These are phyloP conservation scores for Artibeus lituratus DNA, from an alignment of 2,797 vertebrate species.

Conservation along the genomic window DNA sequence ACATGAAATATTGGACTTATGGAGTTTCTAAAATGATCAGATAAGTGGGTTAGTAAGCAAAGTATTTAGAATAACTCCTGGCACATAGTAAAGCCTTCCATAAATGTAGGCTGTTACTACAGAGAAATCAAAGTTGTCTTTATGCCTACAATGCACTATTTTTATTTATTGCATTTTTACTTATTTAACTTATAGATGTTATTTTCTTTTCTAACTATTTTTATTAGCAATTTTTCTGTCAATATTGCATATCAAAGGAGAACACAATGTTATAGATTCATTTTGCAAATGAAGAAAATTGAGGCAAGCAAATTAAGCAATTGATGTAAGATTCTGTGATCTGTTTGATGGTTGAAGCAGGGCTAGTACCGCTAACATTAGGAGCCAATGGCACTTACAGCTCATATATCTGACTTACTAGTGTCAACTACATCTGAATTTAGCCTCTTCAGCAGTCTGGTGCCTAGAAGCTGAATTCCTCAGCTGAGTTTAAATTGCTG, in stretches of 20 bases:
- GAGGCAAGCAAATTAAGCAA: not conserved
- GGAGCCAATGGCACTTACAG: not conserved
- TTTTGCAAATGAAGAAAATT: conserved; percentile 2
- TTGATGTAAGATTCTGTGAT: not conserved
- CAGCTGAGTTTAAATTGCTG: conserved; percentile 45
- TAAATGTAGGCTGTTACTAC: not conserved
- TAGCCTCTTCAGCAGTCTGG: conserved; percentile 35
- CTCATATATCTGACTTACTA: not conserved
- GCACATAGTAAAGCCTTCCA: not conserved
- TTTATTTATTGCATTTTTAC: not conserved
- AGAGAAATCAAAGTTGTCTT: not conserved
- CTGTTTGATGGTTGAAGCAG: not conserved
- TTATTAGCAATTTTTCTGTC: not conserved
- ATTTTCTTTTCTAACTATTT: conserved; percentile 45
- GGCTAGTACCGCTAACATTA: not conserved
- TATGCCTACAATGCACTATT: not conserved
- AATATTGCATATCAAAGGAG: not conserved
- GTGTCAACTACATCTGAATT: not conserved
- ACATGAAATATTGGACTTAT: conserved; percentile 11
- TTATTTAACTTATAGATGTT: not conserved
- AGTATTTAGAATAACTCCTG: conserved; percentile 21
- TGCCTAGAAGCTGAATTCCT: conserved; percentile 13
- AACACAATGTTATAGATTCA: not conserved
- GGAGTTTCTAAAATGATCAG: conserved; percentile 28
- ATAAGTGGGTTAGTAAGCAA: not conserved